These are phyloP conservation scores for Colletes latitarsis DNA, from an alignment of 1,140 invertebrate species.

Conservation along the genomic window DNA sequence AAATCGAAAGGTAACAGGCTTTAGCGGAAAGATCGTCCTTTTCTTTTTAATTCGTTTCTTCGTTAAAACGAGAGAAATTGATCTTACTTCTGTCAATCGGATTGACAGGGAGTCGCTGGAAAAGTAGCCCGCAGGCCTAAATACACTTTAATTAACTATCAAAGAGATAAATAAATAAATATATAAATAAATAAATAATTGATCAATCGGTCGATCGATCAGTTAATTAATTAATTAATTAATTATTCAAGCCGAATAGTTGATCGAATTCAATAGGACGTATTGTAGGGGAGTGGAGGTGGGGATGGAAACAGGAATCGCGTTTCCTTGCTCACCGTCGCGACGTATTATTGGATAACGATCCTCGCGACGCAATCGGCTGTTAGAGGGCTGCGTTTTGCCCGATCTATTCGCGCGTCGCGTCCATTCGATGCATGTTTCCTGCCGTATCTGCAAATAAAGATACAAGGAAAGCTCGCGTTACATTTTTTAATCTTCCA, in stretches of 20 bases:
- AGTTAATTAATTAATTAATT: no score
- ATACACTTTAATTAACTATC: constrained; percentile 73
- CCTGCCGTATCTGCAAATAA: background rate
- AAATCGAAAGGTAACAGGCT: constrained; percentile 2
- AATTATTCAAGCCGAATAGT: constrained; percentile 46
- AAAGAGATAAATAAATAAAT: constrained; percentile 4
- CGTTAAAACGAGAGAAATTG: constrained; percentile 19
- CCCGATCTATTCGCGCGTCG: background rate
- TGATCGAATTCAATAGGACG: constrained; percentile 42
- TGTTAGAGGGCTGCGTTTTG: background rate
- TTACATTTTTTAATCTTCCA: no score
- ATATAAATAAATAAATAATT: no score
- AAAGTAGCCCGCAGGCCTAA: constrained; percentile 79
- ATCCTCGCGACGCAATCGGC: constrained; percentile 22
- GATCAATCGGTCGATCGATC: no score
- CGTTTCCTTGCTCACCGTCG: constrained; percentile 10
- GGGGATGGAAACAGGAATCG: no score
- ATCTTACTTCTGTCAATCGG: constrained; percentile 64
- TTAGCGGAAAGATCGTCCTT: constrained; percentile 20
- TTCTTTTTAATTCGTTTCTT: constrained; percentile 27
- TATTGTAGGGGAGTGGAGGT: background rate
- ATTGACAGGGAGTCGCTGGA: constrained; percentile 70
- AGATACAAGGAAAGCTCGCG: no score
- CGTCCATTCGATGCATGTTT: background rate
- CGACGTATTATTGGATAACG: constrained; percentile 31